Conservation (phyloP, 2,113 vertebrate species). For the Galemys pyrenaicus region DNA sequence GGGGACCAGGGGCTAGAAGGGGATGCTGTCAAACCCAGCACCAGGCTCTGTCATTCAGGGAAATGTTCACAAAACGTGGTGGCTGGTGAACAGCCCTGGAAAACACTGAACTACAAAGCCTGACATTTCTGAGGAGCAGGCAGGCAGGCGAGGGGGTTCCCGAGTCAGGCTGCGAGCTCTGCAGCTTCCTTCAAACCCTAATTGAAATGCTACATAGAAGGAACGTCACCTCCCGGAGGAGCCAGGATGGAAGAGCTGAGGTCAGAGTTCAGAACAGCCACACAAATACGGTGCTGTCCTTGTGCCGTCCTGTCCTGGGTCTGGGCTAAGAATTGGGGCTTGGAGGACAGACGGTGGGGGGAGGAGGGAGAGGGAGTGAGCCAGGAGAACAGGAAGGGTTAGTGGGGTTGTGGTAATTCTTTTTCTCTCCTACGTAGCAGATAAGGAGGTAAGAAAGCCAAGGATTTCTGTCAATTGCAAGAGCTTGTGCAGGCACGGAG, state of each 20-base stretch:
- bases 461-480: conserved; percentile 72
- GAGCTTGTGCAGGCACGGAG: conserved; percentile 21
- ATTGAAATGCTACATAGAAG: conserved; percentile 75
- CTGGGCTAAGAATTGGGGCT: neutral
- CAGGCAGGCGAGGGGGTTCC: conserved; percentile 34
- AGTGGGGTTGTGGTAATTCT: neutral
- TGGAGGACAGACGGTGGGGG: neutral
- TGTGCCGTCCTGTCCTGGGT: neutral
- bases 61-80: conserved; percentile 18
- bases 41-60: conserved; percentile 36
- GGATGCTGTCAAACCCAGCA: neutral
- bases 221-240: neutral
- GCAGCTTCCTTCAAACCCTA: conserved; percentile 66
- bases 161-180: conserved; percentile 62
- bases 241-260: neutral
- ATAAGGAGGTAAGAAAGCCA: conserved; percentile 49
- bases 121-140: conserved; percentile 65
- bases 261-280: neutral
- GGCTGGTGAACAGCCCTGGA: neutral
- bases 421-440: neutral
- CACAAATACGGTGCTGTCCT: neutral
- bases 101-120: conserved; percentile 47
- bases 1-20: neutral
- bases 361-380: too few relatives aligned
- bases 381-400: neutral